A percentile compares a stretch with the other conserved stretches of the same genome.
Conservation (phyloP, 2,888 invertebrate genomes). For the Nomada fucata region DNA sequence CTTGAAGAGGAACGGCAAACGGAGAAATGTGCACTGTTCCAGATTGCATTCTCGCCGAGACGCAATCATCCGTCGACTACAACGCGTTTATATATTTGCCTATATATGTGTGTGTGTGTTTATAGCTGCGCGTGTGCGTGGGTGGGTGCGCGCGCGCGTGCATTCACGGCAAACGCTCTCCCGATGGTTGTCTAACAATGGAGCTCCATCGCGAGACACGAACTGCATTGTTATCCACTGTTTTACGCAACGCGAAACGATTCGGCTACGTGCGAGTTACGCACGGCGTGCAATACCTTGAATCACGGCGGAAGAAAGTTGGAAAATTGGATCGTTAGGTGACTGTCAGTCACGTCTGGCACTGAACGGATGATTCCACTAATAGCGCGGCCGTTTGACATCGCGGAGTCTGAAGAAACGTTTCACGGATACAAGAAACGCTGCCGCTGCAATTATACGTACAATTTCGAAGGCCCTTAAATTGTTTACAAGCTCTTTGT, state of each 20-base stretch:
- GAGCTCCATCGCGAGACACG: constrained; percentile 7
- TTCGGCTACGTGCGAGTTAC: not conserved
- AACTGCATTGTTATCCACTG: constrained; percentile 26
- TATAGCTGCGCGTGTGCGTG: too few species aligned
- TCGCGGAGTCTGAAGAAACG: not conserved
- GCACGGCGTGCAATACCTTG: not conserved
- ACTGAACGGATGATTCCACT: too few species aligned
- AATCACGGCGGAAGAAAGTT: not conserved
- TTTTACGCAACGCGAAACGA: constrained; percentile 26
- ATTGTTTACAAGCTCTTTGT: not conserved
- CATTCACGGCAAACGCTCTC: constrained; percentile 12
- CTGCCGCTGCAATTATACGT: too few species aligned
- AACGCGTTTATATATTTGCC: constrained; percentile 15
- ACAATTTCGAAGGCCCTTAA: too few species aligned
- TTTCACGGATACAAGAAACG: too few species aligned
- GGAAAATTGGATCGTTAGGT: not conserved
- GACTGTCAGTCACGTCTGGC: not conserved
- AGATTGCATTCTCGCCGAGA: constrained; percentile 71
- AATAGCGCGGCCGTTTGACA: too few species aligned
- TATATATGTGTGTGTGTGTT: not conserved
- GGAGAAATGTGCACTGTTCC: constrained; percentile 64
- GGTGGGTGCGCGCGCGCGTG: not conserved
- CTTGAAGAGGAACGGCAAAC: constrained; percentile 70
- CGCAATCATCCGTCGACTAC: constrained; percentile 71
- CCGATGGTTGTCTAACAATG: constrained; percentile 27